phyloP scores from a whole-genome alignment of 2,113 vertebrate species.

The Rallus limicola region DNA sequence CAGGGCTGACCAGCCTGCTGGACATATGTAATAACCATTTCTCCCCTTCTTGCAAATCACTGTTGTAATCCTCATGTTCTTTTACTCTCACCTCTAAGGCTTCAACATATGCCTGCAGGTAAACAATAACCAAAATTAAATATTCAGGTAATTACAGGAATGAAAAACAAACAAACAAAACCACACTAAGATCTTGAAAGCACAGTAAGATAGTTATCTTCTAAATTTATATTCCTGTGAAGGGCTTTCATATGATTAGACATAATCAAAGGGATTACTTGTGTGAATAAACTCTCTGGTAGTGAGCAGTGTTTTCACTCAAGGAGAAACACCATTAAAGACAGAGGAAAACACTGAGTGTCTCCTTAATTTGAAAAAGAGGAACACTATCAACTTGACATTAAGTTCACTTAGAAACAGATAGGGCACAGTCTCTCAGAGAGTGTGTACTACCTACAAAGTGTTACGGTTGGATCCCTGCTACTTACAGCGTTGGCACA shows the following conservation, averaged over 20 bases:
- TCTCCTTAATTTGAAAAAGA: background rate
- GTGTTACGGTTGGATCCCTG: background rate
- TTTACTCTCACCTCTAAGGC: slow-evolving; percentile 85
- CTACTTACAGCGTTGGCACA: background rate
- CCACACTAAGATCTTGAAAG: background rate
- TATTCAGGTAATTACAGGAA: background rate
- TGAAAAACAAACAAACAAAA: background rate
- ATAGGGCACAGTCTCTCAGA: background rate
- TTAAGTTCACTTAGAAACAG: background rate
- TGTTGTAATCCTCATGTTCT: slow-evolving; percentile 92
- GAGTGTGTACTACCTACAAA: background rate
- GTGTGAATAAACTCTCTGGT: background rate
- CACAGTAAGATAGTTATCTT: background rate
- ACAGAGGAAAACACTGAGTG: background rate
- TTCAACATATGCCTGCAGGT: slow-evolving; percentile 79
- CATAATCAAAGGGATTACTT: background rate
- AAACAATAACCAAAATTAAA: background rate
- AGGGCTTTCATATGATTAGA: background rate
- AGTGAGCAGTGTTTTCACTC: background rate
- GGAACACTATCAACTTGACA: background rate
- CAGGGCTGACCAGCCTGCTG: slow-evolving; percentile 88
- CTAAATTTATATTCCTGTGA: background rate
- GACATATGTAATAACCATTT: slow-evolving; percentile 98
- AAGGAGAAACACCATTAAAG: background rate
- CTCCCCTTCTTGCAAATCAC: slow-evolving; percentile 92